Evolutionary conservation across 2,888 invertebrate species (phyloP), one percentile per base, ranked within the genome.

Genomic region (Sabatieria punctata): DNA sequence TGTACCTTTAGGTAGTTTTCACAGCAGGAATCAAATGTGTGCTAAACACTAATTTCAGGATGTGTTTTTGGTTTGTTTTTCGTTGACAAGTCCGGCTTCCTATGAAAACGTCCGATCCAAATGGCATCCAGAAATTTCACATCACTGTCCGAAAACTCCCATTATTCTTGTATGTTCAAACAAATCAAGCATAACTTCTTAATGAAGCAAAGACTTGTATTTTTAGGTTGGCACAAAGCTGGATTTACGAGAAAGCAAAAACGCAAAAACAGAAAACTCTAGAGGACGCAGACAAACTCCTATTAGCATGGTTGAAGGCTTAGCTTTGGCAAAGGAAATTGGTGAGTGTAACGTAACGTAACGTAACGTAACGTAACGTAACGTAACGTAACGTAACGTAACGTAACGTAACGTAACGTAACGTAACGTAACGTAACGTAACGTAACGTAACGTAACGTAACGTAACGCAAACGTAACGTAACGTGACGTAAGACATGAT

Each of bases 111-210:
- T 97, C 55, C 76, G 95, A 66, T 95, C 95, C 57, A 97, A 97
- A 81, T 97, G 97, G 97, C 95, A 84, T 72, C 95, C 97, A 4
- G 97, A 97, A 72, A 95, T 97, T 46, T 79, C 89, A 71, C 97
- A 97, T 72, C 97, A 97, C 71, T 95, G 97, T 73, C 95, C 95
- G n/a, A 82, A 82, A 59, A 97, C 97, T 54, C 97, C 97, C 48
- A 97, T 97, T 61, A 95, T 97, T 65, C 75, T 99, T 55, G 88
- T 48, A 35, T 21, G 4, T n/a, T n/a, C n/a, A n/a, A n/a, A n/a
- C n/a, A n/a, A n/a, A n/a, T n/a, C n/a, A n/a, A n/a, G 15, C n/a
- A 15, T 33, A n/a, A 15, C 15, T 15, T 33, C n/a, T n/a, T n/a
- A n/a, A n/a, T 39, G 8, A 11, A 11, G 21, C 15, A 19, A 21